A percentile compares a stretch with the other conserved stretches of the same genome.
Conservation (phyloP, 1,140 invertebrate species). For the Elymnias hypermnestra region DNA sequence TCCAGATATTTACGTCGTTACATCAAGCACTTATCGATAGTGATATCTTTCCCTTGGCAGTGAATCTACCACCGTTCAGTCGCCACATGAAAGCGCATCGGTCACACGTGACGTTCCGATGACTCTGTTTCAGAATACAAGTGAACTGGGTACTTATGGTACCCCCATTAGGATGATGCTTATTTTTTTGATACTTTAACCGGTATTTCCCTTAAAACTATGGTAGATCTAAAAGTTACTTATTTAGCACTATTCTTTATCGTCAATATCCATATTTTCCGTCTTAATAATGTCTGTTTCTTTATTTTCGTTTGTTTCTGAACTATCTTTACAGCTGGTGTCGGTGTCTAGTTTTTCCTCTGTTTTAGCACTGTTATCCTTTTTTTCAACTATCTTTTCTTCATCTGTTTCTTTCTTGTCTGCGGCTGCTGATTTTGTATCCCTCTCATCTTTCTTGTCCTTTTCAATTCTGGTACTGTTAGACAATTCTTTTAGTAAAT, state of each 20-base stretch:
- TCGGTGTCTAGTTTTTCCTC: constrained; percentile 8
- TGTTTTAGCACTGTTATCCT: constrained; percentile 15
- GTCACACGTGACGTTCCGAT: no score
- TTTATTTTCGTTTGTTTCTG: constrained; percentile 9
- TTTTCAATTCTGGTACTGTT: not conserved
- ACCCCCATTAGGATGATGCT: no score
- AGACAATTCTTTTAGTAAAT: not conserved
- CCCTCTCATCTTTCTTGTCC: constrained; percentile 16
- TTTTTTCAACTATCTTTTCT: constrained; percentile 9
- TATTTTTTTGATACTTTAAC: no score
- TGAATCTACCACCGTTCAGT: no score
- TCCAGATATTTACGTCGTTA: no score
- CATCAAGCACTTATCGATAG: no score
- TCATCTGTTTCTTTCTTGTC: constrained; percentile 21
- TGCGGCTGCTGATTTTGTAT: constrained; percentile 1
- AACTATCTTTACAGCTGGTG: not conserved
- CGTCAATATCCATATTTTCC: constrained; percentile 53
- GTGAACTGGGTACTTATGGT: no score
- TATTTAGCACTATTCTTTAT: constrained; percentile 19
- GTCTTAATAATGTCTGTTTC: constrained; percentile 31
- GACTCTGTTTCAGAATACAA: no score
- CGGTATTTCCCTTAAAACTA: not conserved
- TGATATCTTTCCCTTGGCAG: no score
- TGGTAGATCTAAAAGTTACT: not conserved
- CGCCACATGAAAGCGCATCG: no score